Conservation (phyloP, 2,888 invertebrate species). For the Adineta ricciae region DNA sequence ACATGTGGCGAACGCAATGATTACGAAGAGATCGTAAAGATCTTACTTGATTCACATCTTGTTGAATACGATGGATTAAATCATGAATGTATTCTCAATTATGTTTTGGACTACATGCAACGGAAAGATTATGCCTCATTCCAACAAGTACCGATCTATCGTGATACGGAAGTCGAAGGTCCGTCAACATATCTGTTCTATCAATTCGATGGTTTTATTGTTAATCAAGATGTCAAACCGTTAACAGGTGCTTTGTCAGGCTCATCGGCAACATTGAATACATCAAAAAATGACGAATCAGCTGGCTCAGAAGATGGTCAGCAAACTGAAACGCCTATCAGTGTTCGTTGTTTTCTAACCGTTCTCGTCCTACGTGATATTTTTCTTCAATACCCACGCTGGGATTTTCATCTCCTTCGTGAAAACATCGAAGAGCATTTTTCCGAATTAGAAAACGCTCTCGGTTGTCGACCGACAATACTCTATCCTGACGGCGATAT, state of each 20-base stretch:
- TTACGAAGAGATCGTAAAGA: constrained; percentile 1
- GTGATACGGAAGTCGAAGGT: background rate
- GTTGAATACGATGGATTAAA: background rate
- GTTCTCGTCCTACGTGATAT: background rate
- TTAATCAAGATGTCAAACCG: background rate
- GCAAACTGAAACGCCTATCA: background rate
- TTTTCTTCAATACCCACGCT: constrained; percentile 4
- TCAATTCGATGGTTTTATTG: constrained; percentile 15
- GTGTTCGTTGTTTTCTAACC: constrained; percentile 4
- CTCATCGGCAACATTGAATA: background rate
- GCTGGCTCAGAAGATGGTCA: background rate
- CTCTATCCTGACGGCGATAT: constrained; percentile 1
- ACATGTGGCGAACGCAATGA: background rate
- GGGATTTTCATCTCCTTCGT: constrained; percentile 22
- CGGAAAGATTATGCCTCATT: background rate
- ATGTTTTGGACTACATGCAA: background rate
- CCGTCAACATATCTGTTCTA: background rate
- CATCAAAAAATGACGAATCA: constrained; percentile 3
- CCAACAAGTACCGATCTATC: background rate
- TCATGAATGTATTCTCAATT: background rate
- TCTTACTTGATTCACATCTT: background rate
- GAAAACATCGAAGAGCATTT: constrained; percentile 19
- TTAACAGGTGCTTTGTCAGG: background rate
- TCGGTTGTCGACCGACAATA: constrained; percentile 14
- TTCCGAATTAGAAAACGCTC: background rate